Evolutionary conservation across 2,888 invertebrate species (phyloP).

Genomic region (Idaea aversata): DNA sequence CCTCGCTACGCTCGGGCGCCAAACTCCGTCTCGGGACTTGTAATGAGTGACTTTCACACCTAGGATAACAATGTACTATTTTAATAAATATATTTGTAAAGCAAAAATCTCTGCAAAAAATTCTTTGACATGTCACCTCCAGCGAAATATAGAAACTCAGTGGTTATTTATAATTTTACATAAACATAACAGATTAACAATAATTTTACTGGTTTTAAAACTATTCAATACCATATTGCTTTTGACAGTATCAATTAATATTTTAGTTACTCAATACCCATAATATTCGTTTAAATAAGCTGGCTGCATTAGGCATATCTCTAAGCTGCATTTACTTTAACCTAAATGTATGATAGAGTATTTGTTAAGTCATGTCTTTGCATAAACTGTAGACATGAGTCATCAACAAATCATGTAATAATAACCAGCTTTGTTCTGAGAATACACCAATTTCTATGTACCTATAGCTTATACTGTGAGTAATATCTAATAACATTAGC

Average conservation of each 20-base stretch:
- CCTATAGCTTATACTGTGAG: background rate
- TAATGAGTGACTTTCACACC: too few relatives aligned
- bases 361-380: conserved; percentile 29
- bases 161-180: too few relatives aligned
- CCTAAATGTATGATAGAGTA: conserved; percentile 23
- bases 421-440: conserved; percentile 30
- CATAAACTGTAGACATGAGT: conserved; percentile 22
- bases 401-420: conserved; percentile 16
- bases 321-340: conserved; percentile 30
- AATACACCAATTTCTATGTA: conserved; percentile 23
- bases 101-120: too few relatives aligned
- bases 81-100: too few relatives aligned
- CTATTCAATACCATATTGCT: background rate
- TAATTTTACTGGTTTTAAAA: background rate
- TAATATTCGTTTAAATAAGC: conserved; percentile 2
- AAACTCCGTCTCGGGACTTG: too few relatives aligned
- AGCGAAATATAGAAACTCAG: too few relatives aligned
- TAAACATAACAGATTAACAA: too few relatives aligned
- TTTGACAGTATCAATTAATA: background rate
- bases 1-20: too few relatives aligned
- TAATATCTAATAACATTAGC: conserved; percentile 50
- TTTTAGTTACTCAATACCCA: background rate
- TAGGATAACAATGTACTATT: too few relatives aligned
- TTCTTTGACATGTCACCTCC: too few relatives aligned
- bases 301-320: conserved; percentile 31